Conservation (phyloP, 2,888 invertebrate species). For the Aelia acuminata region DNA sequence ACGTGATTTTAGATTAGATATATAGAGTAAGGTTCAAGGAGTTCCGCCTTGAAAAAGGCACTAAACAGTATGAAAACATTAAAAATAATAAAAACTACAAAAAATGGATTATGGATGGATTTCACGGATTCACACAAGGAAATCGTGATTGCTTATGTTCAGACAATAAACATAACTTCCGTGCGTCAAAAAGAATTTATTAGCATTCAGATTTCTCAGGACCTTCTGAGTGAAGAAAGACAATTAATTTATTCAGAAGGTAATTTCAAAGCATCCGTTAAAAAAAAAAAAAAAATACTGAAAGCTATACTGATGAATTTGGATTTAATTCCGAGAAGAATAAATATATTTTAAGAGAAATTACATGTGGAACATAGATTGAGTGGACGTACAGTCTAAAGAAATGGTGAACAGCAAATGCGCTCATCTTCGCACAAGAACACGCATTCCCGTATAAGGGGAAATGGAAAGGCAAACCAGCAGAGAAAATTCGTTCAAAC, state of each 20-base stretch:
- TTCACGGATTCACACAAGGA: too few species aligned
- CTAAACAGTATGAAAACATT: too few species aligned
- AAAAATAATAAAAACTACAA: too few species aligned
- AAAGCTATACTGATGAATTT: too few species aligned
- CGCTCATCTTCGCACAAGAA: neutral
- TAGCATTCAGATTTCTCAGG: neutral
- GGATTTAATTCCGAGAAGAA: neutral
- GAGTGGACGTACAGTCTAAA: neutral
- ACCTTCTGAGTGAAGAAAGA: neutral
- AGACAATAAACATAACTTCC: too few species aligned
- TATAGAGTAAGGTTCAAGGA: too few species aligned
- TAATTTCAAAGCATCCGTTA: neutral
- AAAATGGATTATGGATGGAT: too few species aligned
- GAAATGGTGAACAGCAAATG: neutral
- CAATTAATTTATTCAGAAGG: neutral
- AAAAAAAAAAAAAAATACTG: too few species aligned
- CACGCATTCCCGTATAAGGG: neutral
- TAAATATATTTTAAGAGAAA: neutral
- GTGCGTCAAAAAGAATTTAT: neutral
- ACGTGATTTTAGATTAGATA: too few species aligned
- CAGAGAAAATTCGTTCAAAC: neutral
- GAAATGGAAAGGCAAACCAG: conserved; percentile 1
- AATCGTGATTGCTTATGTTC: too few species aligned
- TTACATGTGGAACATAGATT: neutral
- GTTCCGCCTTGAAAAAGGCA: too few species aligned